Base-by-base conservation (phyloP, 2,888 invertebrate species). In the Oligia latruncula region DNA sequence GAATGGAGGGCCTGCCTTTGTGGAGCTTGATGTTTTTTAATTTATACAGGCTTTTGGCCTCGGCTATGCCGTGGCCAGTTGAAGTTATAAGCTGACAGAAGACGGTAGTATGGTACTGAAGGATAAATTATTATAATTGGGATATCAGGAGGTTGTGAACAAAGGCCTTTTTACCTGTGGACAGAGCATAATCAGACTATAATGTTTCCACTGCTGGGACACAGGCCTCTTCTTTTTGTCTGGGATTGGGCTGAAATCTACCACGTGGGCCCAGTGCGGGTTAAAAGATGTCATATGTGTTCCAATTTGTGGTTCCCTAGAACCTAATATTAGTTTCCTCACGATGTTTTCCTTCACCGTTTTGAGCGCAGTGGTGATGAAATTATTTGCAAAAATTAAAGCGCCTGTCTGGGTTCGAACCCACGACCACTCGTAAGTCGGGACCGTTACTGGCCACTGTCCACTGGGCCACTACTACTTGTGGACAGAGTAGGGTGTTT, bases 21-120 rank as follows among this genome's bases (percentile, higher is more conserved):
- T 49, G 55, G 23, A 58, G 60, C 40, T 20, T 40, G 66, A 74
- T 71, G 20, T 73, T 71, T 81, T 81, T 82, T 66, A 80, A 80
- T 71, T 78, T 78, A 81, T 67, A 67, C 71, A 17, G 65, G 35
- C 0, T 74, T 46, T 35, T 23, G n/a, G 70, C 15, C 20, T 43
- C 6, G n/a, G 55, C 2, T 78, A 15, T 74, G 40, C 0, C 11
- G 9, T 66, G 66, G 52, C 35, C 43, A 67, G 29, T 52, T 82
- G 49, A 58, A 35, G 58, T 82, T 29, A n/a, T 3, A 49, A 40
- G n/a, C 58, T 75, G 40, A 52, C n/a, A 66, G 46, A 43, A 43
- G 43, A 66, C 29, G 15, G 6, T 52, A 8, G 35, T 23, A 40
- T 55, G 35, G 9, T 4, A 17, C 11, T 17, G 71, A 11, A 58